A percentile compares a stretch with the other conserved stretches of the same genome.
phyloP scores from a whole-genome alignment of 1,140 invertebrate genomes.

The Galleria mellonella region DNA sequence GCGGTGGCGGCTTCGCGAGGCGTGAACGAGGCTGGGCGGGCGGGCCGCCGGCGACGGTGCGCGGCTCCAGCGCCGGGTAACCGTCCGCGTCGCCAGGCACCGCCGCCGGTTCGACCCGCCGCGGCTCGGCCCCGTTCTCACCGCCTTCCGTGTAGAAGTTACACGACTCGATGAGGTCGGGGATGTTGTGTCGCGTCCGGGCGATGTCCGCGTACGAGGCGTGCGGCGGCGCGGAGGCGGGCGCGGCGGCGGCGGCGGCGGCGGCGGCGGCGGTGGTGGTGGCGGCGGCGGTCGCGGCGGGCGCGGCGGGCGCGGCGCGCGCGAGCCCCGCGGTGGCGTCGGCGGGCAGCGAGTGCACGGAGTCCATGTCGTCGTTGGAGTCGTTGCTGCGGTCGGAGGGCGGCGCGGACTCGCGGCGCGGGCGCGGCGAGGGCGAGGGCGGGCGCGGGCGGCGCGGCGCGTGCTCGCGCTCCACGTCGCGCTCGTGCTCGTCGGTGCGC shows the following conservation, averaged over 20 bases:
- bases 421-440: conserved; percentile 23
- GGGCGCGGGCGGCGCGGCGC: conserved; percentile 15
- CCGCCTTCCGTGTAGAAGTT: conserved; percentile 57
- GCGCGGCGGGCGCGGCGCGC: conserved; percentile 79
- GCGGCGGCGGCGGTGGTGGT: conserved; percentile 74
- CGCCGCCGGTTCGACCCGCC: conserved; percentile 12
- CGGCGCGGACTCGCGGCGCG: conserved; percentile 74
- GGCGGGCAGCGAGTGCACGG: conserved; percentile 82
- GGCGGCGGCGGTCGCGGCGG: conserved; percentile 82
- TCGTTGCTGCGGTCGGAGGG: conserved; percentile 84
- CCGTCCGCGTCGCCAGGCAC: conserved; percentile 19
- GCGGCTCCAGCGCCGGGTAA: conserved; percentile 39
- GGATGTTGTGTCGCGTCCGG: conserved; percentile 73
- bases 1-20: conserved; percentile 10
- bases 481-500: conserved; percentile 48
- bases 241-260: conserved; percentile 68
- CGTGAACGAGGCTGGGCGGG: conserved; percentile 9
- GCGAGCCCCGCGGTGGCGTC: conserved; percentile 46
- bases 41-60: conserved; percentile 9
- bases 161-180: conserved; percentile 68
- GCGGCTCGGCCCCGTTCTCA: conserved; percentile 19
- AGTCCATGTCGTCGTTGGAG: conserved; percentile 82
- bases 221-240: conserved; percentile 72
- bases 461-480: conserved; percentile 21
- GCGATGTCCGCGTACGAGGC: conserved; percentile 86